Evolutionary conservation across 1,140 invertebrate genomes (phyloP).

Genomic region (Acromyrmex echinatior): DNA sequence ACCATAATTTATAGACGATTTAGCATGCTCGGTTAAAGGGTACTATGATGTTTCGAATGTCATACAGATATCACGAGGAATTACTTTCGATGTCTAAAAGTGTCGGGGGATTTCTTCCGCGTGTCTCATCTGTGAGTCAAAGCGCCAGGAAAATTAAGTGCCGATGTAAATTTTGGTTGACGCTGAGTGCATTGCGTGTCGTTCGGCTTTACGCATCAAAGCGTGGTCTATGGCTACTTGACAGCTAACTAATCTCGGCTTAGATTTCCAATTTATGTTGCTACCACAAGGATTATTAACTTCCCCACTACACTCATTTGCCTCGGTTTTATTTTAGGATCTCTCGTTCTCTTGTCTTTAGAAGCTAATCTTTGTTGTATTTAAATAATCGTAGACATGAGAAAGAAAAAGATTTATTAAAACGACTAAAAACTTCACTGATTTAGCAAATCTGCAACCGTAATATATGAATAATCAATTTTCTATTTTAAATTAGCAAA

Average conservation of each 20-base stretch:
- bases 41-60: constrained; percentile 14
- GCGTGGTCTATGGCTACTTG: not conserved
- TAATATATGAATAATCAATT: no score
- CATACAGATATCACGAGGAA: constrained; percentile 45
- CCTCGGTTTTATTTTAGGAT: not conserved
- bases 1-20: constrained; percentile 39
- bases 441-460: no score
- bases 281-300: constrained; percentile 2
- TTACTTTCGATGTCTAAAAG: constrained; percentile 10
- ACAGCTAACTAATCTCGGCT: constrained; percentile 36
- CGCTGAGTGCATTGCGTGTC: not conserved
- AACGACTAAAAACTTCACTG: no score
- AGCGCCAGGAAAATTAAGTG: constrained; percentile 20
- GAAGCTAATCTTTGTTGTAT: not conserved
- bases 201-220: constrained; percentile 23
- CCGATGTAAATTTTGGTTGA: constrained; percentile 51
- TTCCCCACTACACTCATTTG: not conserved
- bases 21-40: not conserved
- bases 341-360: not conserved
- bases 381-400: not conserved
- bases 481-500: no score
- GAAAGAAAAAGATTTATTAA: no score
- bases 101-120: constrained; percentile 4
- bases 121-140: constrained; percentile 17
- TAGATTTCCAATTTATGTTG: constrained; percentile 15